Base-by-base conservation (phyloP, 2,797 vertebrate species). In the Phoxinus dragarum region DNA sequence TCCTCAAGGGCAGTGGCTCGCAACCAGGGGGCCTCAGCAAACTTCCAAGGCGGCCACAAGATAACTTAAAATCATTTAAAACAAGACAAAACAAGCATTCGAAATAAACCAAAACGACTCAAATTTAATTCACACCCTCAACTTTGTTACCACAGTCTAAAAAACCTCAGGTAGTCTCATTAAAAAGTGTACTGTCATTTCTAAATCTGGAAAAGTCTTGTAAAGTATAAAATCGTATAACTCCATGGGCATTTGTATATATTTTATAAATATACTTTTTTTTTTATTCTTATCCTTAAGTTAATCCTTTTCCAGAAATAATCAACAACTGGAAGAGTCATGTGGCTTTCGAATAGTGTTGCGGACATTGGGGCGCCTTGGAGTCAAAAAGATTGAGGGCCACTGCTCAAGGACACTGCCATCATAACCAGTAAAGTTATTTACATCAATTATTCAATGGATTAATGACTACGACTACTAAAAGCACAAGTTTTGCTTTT, bases 401-500 rank as follows among this genome's bases (percentile, higher is more conserved):
- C 74, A 40, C 38, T 21, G n/a, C 56, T 34, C 38, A 64, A 31
- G 56, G 23, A 8, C 38, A 38, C 31, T 47, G 40, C 61, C 19
- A 49, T 52, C 17, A 36, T 44, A 80, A 49, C 78, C 44, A 80
- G 27, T 36, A 44, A 31, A 77, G 34, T n/a, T 40, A 59, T 77
- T 40, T 56, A 7, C 73, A 64, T 80, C 4, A 38, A 68, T 80
- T n/a, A 68, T 68, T 80, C 31, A 80, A 80, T 47, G 16, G 59
- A 42, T 61, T 42, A 78, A 80, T 80, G 44, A 52, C 64, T 52
- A 38, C 27, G 1, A 68, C 19, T 31, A 47, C 59, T 44, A 66
- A 79, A 79, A 36, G 44, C 44, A 9, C 42, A 68, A 38, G 44
- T 80, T 80, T 68, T 21, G 17, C 40, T 80, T 66, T 80, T 80